Base-by-base conservation (phyloP, 2,113 vertebrate genomes). In the Macrotus californicus region DNA sequence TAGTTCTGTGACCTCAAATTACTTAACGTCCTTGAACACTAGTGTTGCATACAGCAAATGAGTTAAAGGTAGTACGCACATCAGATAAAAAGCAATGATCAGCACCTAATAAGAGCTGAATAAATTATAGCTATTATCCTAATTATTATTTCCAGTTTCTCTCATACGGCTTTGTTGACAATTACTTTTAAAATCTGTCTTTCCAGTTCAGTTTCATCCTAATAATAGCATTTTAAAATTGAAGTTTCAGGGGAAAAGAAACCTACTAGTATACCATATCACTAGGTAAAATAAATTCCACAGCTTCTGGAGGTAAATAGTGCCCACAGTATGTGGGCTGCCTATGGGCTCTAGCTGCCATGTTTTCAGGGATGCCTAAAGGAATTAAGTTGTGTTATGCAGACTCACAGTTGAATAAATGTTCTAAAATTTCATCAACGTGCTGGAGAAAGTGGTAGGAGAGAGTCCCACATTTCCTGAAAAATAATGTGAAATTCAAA, bases 161-260 rank as follows among this genome's bases (percentile, higher is more conserved):
- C 39, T 95, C 75, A 86, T 26, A 79, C 2, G 72, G n/a, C 70
- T 79, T 54, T 69, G n/a, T 70, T 73, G 50, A 67, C 34, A 75
- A 87, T 50, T 70, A 83, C 50, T 83, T 88, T 88, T 34, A 84
- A 96, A 72, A 94, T 82, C 11, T 52, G 46, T 82, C 18, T 76
- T 84, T 26, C 14, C 7, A 41, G 12, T 85, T 54, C 6, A 41
- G 22, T 26, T 59, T 73, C 12, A 75, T 12, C 10, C 50, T 39
- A 48, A 73, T 56, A 41, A 83, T 18, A 85, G 3, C 15, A 39
- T 70, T 6, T 59, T 41, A 81, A 88, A 88, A 85, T n/a, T 4
- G 46, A 94, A 82, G 9, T 73, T 14, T 2, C 24, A 43, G 46
- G 15, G 50, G 5, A 56, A 69, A 88, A 43, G 39, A 83, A 56